Base-by-base conservation (phyloP, 1,140 invertebrate genomes). In the Drosophila aff. region DNA sequence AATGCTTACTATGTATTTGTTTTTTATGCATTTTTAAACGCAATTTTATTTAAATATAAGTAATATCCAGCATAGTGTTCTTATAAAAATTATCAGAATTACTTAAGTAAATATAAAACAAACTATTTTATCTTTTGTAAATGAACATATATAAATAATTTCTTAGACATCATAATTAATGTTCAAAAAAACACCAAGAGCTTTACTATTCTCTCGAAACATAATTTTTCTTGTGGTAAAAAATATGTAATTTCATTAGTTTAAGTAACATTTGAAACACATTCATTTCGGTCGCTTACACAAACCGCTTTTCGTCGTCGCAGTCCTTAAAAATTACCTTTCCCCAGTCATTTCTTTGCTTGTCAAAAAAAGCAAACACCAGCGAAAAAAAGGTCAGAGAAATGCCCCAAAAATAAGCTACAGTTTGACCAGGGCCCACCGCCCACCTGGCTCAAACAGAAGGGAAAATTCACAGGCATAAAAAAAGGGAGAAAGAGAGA, bases 301-400 rank as follows among this genome's bases (percentile, higher is more conserved):
- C 26, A 15, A 10, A 50, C 64, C 21, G 11, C 44, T 31, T 40
- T 10, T 36, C 15, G 13, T 28, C 53, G 28, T 23, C 43, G 31
- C 50, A 40, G 53, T 50, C 67, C 69, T 44, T 72, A 59, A 73
- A 72, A 72, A 60, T 72, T 72, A 60, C 67, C 26, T 72, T 72
- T 60, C 41, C 49, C 33, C 65, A 26, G 41, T 36, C 41, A 28
- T 23, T 43, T 38, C n/a, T 10, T 21, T 18, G 31, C n/a, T n/a
- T 38, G 23, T 40, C 23, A 18, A 59, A 72, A 60, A 38, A n/a
- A 55, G 18, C 53, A 73, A 73, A 73, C 66, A 73, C 67, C 31
- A 26, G 38, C 33, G 36, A 50, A 61, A 47, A 46, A 73, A 60
- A 36, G 69, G 53, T 49, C 67, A 33, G 67, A 38, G 38, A 71